Conservation (phyloP, 2,113 vertebrate genomes). For the Phylloscopus trochiloides region DNA sequence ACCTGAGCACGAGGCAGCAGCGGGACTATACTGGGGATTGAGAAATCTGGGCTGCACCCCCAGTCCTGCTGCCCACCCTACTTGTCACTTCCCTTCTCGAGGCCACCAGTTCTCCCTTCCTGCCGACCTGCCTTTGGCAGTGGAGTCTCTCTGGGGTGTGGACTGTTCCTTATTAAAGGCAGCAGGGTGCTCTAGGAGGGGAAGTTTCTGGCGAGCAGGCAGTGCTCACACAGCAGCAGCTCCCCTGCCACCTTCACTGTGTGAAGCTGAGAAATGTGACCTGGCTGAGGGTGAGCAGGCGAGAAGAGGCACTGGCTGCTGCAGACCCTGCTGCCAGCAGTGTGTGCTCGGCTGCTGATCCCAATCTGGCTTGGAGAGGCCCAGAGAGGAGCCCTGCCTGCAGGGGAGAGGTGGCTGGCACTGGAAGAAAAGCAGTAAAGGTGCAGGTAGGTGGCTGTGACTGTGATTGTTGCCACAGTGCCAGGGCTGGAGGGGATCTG, state of each 20-base stretch:
- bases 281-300: background rate
- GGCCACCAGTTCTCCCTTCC: background rate
- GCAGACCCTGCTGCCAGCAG: background rate
- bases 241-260: rapidly evolving
- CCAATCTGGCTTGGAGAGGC: rapidly evolving
- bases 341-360: rapidly evolving
- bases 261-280: background rate
- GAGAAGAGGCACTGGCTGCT: background rate
- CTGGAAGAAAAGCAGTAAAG: background rate
- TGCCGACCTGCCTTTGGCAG: background rate
- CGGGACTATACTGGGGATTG: background rate
- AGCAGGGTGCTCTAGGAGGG: background rate
- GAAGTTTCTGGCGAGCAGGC: background rate
- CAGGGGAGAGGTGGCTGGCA: background rate
- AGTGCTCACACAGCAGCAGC: rapidly evolving
- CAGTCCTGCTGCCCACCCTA: background rate
- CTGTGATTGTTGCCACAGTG: background rate
- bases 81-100: background rate
- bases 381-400: background rate
- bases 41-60: conserved; percentile 9
- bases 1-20: background rate
- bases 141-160: background rate
- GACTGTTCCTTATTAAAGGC: background rate
- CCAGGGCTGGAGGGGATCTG: background rate
- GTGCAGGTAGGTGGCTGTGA: background rate